phyloP scores from a whole-genome alignment of 2,888 invertebrate genomes.

The Argyresthia albistria region DNA sequence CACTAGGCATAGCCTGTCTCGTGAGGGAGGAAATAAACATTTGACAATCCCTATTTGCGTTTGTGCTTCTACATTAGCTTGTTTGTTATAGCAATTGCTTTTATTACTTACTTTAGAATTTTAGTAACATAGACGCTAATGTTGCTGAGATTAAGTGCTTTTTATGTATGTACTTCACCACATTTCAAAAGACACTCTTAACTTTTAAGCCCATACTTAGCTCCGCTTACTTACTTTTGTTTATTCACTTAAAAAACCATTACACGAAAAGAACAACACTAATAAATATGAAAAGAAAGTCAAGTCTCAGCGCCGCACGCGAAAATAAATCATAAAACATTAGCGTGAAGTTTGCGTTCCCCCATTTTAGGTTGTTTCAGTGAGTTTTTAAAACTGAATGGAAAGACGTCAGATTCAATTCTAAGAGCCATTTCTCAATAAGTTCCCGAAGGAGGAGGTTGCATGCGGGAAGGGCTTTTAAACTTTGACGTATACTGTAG shows the following conservation, averaged over 20 bases:
- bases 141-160: too few relatives aligned
- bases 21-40: too few relatives aligned
- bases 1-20: too few relatives aligned
- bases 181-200: not conserved
- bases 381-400: conserved; percentile 47
- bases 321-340: not conserved
- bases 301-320: conserved; percentile 13
- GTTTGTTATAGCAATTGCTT: too few relatives aligned
- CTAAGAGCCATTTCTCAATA: conserved; percentile 64
- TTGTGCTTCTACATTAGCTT: too few relatives aligned
- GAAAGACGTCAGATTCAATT: conserved; percentile 62
- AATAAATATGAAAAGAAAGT: conserved; percentile 54
- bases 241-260: conserved; percentile 69
- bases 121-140: too few relatives aligned
- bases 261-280: conserved; percentile 55
- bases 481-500: conserved; percentile 45
- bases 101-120: too few relatives aligned
- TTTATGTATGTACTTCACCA: too few relatives aligned
- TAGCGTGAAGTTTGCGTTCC: not conserved
- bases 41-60: too few relatives aligned
- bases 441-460: conserved; percentile 34
- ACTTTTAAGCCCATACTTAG: conserved; percentile 15
- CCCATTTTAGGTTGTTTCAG: conserved; percentile 30
- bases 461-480: conserved; percentile 57
- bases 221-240: conserved; percentile 25